Conservation (phyloP, 1,140 invertebrate genomes). For the Andrena cerasifolii region DNA sequence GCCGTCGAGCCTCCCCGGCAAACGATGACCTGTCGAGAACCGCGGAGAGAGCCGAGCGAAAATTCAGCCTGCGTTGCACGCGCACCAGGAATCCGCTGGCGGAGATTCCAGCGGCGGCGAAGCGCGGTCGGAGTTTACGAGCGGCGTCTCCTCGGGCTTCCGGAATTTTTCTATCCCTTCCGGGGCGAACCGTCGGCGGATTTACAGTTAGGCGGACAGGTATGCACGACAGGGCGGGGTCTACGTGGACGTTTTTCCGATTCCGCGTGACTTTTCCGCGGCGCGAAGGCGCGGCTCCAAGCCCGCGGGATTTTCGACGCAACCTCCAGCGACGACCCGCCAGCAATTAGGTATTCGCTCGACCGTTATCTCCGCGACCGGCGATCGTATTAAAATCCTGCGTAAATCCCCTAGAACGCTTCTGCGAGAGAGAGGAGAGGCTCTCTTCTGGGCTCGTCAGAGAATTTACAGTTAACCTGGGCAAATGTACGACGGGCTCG, state of each 20-base stretch:
- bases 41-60: not conserved
- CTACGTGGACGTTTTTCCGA: constrained; percentile 14
- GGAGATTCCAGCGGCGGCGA: constrained; percentile 51
- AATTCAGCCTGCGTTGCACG: constrained; percentile 14
- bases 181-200: constrained; percentile 31
- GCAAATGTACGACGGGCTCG: constrained; percentile 2
- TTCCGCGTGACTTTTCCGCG: constrained; percentile 12
- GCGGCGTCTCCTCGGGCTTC: constrained; percentile 53
- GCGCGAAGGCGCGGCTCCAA: constrained; percentile 15
- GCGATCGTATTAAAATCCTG: constrained; percentile 11
- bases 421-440: not conserved
- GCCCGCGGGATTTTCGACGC: constrained; percentile 5
- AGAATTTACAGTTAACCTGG: constrained; percentile 47
- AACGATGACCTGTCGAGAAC: no score
- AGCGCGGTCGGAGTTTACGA: constrained; percentile 56
- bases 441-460: not conserved
- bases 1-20: no score
- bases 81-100: constrained; percentile 36
- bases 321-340: not conserved
- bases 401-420: not conserved
- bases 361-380: constrained; percentile 22
- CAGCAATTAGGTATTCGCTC: not conserved
- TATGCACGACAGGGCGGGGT: constrained; percentile 17
- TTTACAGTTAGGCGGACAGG: constrained; percentile 57
- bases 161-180: constrained; percentile 60